Base-by-base conservation (phyloP, 2,888 invertebrate genomes). In the Ischnura elegans region DNA sequence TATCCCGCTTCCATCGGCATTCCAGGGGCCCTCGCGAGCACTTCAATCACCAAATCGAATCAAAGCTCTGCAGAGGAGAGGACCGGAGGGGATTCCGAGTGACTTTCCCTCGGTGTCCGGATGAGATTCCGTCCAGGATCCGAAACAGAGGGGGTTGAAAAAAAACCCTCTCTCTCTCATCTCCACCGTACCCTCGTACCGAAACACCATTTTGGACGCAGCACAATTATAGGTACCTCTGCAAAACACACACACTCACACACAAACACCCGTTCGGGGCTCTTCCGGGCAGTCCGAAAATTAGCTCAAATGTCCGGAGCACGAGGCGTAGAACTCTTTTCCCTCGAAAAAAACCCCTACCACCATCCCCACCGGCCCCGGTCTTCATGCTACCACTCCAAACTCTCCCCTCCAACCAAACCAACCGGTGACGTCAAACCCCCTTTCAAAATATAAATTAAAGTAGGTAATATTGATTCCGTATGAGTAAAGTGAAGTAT, bases 261-360 rank as follows among this genome's bases (percentile, higher is more conserved):
- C n/a, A n/a, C n/a, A n/a, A n/a, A 76, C 36, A 36, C 76, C 76
- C 76, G 76, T 76, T 76, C 36, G 76, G 76, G 76, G 76, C 29
- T 76, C 36, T 76, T 76, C 76, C 76, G 76, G 76, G 25, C 76
- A 13, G 76, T 36, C 76, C 76, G 76, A 36, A 76, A 76, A 76
- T 76, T 76, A 76, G 76, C 76, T 76, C 29, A 76, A 76, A 76
- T 76, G 76, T 76, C 76, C 76, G 76, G 76, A 76, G 76, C 76
- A 76, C 36, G 76, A 76, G 76, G 76, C 76, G 76, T 36, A 76
- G n/a, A 0, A n/a, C n/a, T 36, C 76, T 36, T 16, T 76, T 76
- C 76, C 76, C 61, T 8, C 76, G 29, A 25, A 76, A 76, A 76
- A 36, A n/a, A 13, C 76, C 36, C 76, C n/a, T 10, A 8, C 61